Evolutionary conservation across 2,888 invertebrate genomes (phyloP), one percentile per base, ranked within the genome.

Genomic region (Sesia bembeciformis): DNA sequence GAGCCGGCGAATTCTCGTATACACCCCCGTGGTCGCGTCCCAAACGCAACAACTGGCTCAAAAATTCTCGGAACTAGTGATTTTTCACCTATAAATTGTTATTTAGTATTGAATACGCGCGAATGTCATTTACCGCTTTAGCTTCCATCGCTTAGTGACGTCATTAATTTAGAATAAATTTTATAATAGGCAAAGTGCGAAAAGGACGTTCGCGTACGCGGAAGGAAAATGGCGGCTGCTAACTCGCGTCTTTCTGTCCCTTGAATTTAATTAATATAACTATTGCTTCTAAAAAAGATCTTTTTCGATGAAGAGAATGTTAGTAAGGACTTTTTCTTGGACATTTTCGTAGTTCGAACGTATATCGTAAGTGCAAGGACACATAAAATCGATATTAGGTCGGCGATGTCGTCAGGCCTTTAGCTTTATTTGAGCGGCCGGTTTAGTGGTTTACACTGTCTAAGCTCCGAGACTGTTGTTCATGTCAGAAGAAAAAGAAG

Each of bases 1-100:
- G 68, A 80, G 72, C 87, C 88, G 87, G 87, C 86, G 74, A 84
- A 85, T 83, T 84, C 79, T 82, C 81, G 72, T 72, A 46, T 76
- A 80, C 84, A 84, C 81, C 84, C 83, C 76, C 69, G 81, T 66
- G 77, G 81, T 78, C 74, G 76, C 72, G 76, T 72, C 70, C 72
- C 66, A 83, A 86, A 81, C 84, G 43, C 23, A 23, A 23, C 23
- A 23, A 23, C 23, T 23, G 23, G 23, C 23, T 23, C 23, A 23
- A 23, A 23, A 23, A 23, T 23, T 23, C 23, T 23, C 23, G 23
- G 2, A 23, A 23, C 23, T 23, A 23, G 2, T 23, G 2, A 23
- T 23, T 23, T 23, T 23, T 23, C 23, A 23, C 23, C 23, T 23
- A 23, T 23, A 23, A 23, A 23, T 23, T 23, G 23, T 23, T 23